phyloP scores from a whole-genome alignment of 2,888 invertebrate species.

The Caradrina kadenii region DNA sequence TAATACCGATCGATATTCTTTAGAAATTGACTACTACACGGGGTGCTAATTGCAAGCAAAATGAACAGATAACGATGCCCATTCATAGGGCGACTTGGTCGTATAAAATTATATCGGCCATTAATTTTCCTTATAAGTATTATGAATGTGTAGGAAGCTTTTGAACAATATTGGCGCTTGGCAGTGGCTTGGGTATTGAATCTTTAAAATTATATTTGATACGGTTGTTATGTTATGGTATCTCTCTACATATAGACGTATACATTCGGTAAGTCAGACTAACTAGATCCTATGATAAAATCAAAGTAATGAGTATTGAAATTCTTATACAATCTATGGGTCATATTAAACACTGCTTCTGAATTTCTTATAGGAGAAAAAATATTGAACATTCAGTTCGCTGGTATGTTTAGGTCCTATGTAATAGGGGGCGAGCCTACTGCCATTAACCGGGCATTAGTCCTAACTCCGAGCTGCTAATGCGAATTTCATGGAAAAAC shows the following conservation, averaged over 20 bases:
- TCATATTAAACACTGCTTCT: no score
- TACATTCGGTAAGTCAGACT: background rate
- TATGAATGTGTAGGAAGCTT: conserved; percentile 26
- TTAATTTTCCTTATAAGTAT: conserved; percentile 49
- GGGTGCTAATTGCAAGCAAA: conserved; percentile 79
- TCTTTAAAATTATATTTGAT: background rate
- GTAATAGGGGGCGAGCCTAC: no score
- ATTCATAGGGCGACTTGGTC: conserved; percentile 48
- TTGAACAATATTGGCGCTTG: conserved; percentile 34
- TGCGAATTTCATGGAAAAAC: no score
- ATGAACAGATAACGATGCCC: conserved; percentile 64
- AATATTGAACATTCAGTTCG: no score
- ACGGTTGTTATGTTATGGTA: background rate
- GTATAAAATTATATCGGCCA: conserved; percentile 34
- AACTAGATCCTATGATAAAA: no score
- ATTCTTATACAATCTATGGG: no score
- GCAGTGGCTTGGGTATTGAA: background rate
- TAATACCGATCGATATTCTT: conserved; percentile 74
- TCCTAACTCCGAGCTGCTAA: no score
- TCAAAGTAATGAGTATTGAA: no score
- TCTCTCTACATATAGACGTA: background rate
- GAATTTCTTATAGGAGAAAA: no score
- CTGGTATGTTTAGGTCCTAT: no score
- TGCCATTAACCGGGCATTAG: no score
- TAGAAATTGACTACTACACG: conserved; percentile 71